These are phyloP conservation scores for Peromyscus attwateri DNA, from an alignment of 2,797 vertebrate species.

Conservation along the genomic window DNA sequence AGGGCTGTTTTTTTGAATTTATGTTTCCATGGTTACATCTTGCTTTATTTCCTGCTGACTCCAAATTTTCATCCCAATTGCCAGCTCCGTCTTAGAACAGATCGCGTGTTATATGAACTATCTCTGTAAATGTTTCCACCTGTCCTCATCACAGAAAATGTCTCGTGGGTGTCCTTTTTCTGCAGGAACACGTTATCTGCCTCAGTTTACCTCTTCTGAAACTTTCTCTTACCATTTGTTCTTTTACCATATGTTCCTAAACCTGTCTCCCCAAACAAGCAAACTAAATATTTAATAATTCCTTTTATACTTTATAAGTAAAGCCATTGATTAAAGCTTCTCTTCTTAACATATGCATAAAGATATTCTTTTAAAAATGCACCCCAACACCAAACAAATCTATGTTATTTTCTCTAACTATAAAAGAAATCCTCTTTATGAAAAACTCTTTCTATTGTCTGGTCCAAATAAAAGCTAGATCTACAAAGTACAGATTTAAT, in stretches of 20 bases:
- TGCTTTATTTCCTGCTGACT: background rate
- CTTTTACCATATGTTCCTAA: background rate
- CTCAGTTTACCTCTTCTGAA: background rate
- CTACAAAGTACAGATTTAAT: background rate
- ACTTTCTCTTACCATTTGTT: background rate
- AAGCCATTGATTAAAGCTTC: background rate
- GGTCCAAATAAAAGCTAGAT: background rate
- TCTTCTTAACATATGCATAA: background rate
- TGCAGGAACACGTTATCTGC: background rate
- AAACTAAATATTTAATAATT: background rate
- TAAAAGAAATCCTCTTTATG: background rate
- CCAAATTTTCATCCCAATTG: background rate
- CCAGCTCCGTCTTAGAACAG: background rate
- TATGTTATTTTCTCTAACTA: background rate
- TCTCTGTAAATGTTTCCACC: no score
- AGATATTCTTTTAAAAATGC: background rate
- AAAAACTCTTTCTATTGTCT: background rate
- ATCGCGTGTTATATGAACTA: background rate
- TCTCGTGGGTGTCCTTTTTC: background rate
- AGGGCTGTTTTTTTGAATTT: background rate
- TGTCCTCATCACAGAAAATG: rapidly evolving
- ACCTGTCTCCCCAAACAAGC: background rate
- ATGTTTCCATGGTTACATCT: background rate
- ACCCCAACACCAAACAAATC: background rate
- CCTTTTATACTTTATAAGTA: background rate